Base-by-base conservation (phyloP, 2,113 vertebrate species). In the Thryonomys swinderianus region DNA sequence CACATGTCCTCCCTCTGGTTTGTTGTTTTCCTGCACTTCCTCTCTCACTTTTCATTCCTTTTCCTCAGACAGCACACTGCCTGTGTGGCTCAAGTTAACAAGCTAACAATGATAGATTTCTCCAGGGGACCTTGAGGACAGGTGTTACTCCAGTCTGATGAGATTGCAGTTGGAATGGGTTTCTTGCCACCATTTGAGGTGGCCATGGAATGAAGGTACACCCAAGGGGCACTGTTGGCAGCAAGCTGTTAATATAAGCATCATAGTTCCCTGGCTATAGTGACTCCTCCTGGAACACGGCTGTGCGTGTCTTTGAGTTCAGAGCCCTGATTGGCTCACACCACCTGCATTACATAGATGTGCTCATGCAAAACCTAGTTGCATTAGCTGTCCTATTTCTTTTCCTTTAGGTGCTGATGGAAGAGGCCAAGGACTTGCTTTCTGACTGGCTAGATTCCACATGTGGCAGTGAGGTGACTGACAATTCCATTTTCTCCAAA, bases 401-500 rank as follows among this genome's bases (percentile, higher is more conserved):
- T 4, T 34, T 16, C 30, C 42, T 7, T 7, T 82, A 99, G 99
- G 96, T 92, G 5, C 92, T 99, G 90, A 74, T 99, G 97, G 98
- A 99, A 48, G 99, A 98, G 81, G 99, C 99, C 13, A 99, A 98
- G 95, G 99, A 99, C 86, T 88, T 99, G 97, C 98, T 99, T 4
- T 98, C 99, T 12, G 99, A 99, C 45, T 99, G 99, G 99, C 76
- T 99, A 98, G 99, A 99, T 90, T 82, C 97, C 55, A 98, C 98
- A 86, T 98, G 98, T 55, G 99, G 99, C 90, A 99, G 99, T 86
- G 97, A 99, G 37, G 99, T 99, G 87, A 98, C 98, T 1, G 99
- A 99, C 95, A 99, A 99, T 86, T 99, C 99, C 25, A 99, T 99
- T 96, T 99, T 99, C 98, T 99, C 99, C 53, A 96, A 97, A 42